Evolutionary conservation across 2,797 vertebrate genomes (phyloP).

Genomic region (Microctenopoma stevenorrisi): DNA sequence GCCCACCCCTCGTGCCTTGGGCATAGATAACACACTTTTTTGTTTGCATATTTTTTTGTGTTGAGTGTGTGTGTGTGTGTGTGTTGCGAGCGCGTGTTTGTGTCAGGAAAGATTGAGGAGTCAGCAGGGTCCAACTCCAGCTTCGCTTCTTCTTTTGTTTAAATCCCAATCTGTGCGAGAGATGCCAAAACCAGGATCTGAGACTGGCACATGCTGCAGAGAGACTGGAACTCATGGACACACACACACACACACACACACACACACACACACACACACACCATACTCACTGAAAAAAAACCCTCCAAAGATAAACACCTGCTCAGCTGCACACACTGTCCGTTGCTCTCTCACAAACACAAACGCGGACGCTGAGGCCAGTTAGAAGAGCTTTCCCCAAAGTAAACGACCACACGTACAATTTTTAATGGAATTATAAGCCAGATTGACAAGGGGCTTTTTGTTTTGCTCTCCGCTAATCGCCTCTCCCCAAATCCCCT

Average conservation of each 20-base stretch:
- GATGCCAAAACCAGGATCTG: slow-evolving; percentile 34
- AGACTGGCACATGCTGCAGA: slow-evolving; percentile 24
- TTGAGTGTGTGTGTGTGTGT: too few relatives aligned
- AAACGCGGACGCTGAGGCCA: slow-evolving; percentile 39
- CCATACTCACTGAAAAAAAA: not conserved
- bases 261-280: slow-evolving; percentile 3
- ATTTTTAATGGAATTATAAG: slow-evolving; percentile 75
- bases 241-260: not conserved
- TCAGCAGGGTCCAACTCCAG: slow-evolving; percentile 55
- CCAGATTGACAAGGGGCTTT: slow-evolving; percentile 77
- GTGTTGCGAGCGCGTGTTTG: slow-evolving; percentile 2
- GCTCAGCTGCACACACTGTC: slow-evolving; percentile 12
- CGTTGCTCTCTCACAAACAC: not conserved
- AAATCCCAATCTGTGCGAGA: slow-evolving; percentile 42
- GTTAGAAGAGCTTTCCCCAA: slow-evolving; percentile 55
- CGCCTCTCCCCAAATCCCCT: slow-evolving; percentile 57
- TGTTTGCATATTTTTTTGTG: slow-evolving; percentile 36
- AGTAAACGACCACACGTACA: slow-evolving; percentile 58
- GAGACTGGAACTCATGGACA: slow-evolving; percentile 5
- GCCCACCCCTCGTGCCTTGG: not conserved
- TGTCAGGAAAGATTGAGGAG: slow-evolving; percentile 41
- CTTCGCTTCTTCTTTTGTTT: slow-evolving; percentile 59
- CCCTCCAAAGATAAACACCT: slow-evolving; percentile 22
- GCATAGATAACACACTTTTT: slow-evolving; percentile 47
- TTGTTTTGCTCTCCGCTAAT: slow-evolving; percentile 68